phyloP scores from a whole-genome alignment of 2,888 invertebrate genomes.

The Hesperia comma region DNA sequence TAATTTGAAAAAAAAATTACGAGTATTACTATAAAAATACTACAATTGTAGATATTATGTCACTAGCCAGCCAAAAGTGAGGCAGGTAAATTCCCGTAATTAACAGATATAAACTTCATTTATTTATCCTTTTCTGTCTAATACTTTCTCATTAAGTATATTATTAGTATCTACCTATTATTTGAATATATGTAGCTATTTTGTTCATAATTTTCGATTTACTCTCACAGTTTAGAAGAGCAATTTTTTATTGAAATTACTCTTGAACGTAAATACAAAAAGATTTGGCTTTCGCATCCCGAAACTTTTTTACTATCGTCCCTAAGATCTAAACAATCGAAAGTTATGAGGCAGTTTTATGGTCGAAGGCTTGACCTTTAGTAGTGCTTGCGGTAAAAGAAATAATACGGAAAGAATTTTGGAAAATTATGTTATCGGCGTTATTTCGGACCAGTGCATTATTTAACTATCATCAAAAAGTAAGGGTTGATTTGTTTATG shows the following conservation, averaged over 20 bases:
- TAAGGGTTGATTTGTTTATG: neutral
- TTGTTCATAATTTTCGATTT: too few species aligned
- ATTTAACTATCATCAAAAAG: neutral
- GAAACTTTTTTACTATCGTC: conserved; percentile 32
- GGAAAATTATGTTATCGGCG: neutral
- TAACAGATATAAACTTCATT: too few species aligned
- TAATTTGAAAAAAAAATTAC: too few species aligned
- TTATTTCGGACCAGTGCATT: conserved; percentile 4
- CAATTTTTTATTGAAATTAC: conserved; percentile 15
- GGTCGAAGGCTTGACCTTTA: conserved; percentile 30
- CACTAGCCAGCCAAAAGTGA: too few species aligned
- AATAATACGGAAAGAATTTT: conserved; percentile 31
- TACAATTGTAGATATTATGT: too few species aligned
- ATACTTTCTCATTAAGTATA: too few species aligned
- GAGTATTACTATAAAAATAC: too few species aligned
- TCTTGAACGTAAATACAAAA: conserved; percentile 29
- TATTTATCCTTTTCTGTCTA: too few species aligned
- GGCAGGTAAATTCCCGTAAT: too few species aligned
- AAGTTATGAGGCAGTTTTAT: conserved; percentile 36
- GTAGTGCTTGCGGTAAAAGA: conserved; percentile 24
- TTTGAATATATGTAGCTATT: too few species aligned
- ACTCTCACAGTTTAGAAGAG: too few species aligned
- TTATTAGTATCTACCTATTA: too few species aligned
- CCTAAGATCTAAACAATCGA: conserved; percentile 32
- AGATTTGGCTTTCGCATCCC: conserved; percentile 30